Evolutionary conservation across 2,797 vertebrate genomes (phyloP), one percentile per base, ranked within the genome.

Genomic region (Ibycter americanus): DNA sequence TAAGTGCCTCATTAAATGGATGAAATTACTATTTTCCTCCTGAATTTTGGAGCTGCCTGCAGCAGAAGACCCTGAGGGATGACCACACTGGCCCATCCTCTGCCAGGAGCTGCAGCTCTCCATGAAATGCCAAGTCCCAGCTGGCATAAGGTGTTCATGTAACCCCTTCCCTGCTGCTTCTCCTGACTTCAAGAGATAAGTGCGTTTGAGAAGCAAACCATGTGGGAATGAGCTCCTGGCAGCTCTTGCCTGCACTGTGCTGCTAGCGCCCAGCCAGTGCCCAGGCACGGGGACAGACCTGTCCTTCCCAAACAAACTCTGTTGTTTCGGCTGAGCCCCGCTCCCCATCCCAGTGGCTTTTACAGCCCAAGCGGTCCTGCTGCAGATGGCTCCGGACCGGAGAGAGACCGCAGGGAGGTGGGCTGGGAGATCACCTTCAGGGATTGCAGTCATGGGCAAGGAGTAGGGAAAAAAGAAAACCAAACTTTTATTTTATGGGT

Each of bases 281-380:
- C 21, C 46, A 0, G 5, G 22, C 11, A 1, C 11, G 15, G 47
- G 47, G 49, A n/a, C 3, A 3, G 31, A 27, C 14, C 46, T 3
- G 1, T 21, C 29, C 47, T n/a, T n/a, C 16, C 74, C 74, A 62
- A 20, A n/a, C 10, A 21, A 42, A 46, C 46, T 27, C 26, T 36
- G n/a, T 21, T 9, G 25, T 58, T 67, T 66, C 1, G 10, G 34
- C 54, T 38, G 34, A 49, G 42, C 42, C 42, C 17, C 8, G 42
- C 61, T 74, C 42, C 20, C 52, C 2, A 1, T 58, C 61, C 61
- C 32, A 1, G 14, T 17, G 44, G 52, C 40, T n/a, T 46, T 46
- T 36, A 15, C 38, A 36, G 6, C 44, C 26, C 26, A 52, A 22
- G 21, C 17, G 67, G 25, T 38, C 40, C 22, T 25, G 18, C 42